phyloP scores from a whole-genome alignment of 2,888 invertebrate genomes.

The Branchipolynoe longqiensis region DNA sequence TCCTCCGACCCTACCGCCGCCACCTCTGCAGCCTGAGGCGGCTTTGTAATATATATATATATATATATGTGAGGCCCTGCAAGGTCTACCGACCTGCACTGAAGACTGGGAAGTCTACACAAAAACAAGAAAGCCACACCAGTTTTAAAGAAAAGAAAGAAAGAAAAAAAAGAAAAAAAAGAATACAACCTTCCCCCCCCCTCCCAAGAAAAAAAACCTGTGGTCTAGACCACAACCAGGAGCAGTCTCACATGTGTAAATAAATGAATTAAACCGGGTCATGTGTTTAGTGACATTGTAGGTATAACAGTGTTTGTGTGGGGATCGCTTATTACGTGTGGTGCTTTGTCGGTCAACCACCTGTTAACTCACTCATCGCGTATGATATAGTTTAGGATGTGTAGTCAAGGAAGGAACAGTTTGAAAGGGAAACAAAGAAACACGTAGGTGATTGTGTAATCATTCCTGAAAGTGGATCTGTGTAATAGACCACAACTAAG shows the following conservation, averaged over 20 bases:
- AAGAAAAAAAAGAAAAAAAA: neutral
- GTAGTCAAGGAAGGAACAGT: neutral
- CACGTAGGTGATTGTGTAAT: neutral
- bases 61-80: no score
- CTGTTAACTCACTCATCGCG: no score
- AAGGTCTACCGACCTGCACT: no score
- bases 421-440: neutral
- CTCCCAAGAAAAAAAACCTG: neutral
- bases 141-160: no score
- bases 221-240: neutral
- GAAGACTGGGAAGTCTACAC: no score
- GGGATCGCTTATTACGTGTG: no score
- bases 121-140: no score
- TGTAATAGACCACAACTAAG: slow-evolving; percentile 30
- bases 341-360: no score
- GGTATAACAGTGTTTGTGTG: neutral
- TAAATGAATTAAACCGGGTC: neutral
- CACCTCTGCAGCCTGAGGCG: neutral
- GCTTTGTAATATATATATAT: neutral
- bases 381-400: no score
- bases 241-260: neutral
- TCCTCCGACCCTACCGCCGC: neutral
- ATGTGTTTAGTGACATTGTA: slow-evolving; percentile 17
- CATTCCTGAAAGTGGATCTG: neutral
- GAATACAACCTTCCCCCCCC: neutral